Percentiles rank a stretch among this genome's conserved stretches.
These are phyloP conservation scores for Hydraecia micacea DNA, from an alignment of 2,888 invertebrate species.

Conservation along the genomic window DNA sequence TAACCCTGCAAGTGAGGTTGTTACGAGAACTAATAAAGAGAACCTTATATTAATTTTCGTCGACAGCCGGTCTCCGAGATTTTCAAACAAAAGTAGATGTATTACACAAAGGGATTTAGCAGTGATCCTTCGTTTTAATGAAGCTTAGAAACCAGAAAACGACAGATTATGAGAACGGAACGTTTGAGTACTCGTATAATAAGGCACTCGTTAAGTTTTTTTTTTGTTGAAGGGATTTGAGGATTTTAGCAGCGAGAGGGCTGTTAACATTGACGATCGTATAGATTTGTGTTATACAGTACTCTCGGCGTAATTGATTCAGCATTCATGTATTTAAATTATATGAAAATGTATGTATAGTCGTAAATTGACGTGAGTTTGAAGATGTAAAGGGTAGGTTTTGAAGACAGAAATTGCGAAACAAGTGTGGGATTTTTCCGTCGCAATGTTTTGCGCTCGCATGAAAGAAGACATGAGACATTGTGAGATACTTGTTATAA, in stretches of 20 bases:
- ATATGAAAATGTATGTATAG: conserved; percentile 43
- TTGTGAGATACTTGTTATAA: conserved; percentile 48
- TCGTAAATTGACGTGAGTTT: conserved; percentile 44
- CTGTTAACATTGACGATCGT: conserved; percentile 37
- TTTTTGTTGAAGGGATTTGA: conserved; percentile 48
- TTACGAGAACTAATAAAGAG: conserved; percentile 63
- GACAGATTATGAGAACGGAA: conserved; percentile 53
- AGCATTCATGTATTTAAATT: conserved; percentile 49
- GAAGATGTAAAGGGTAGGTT: conserved; percentile 25
- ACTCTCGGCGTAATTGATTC: conserved; percentile 40
- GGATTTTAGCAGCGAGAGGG: conserved; percentile 28
- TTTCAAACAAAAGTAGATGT: conserved; percentile 63
- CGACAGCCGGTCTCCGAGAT: conserved; percentile 56
- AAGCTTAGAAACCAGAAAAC: conserved; percentile 61
- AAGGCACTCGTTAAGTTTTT: conserved; percentile 56
- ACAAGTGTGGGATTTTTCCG: conserved; percentile 26
- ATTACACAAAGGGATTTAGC: conserved; percentile 62
- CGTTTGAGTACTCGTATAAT: conserved; percentile 34
- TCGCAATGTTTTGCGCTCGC: conserved; percentile 25
- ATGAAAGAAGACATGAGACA: conserved; percentile 42
- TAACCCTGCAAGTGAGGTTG: conserved; percentile 64
- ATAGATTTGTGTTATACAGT: conserved; percentile 26
- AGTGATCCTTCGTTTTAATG: conserved; percentile 57
- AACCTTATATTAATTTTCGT: conserved; percentile 64
- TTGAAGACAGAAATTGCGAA: conserved; percentile 6